A percentile compares a stretch with the other conserved stretches of the same genome.
Conservation (phyloP, 2,113 vertebrate species). For the Corythaixoides concolor region DNA sequence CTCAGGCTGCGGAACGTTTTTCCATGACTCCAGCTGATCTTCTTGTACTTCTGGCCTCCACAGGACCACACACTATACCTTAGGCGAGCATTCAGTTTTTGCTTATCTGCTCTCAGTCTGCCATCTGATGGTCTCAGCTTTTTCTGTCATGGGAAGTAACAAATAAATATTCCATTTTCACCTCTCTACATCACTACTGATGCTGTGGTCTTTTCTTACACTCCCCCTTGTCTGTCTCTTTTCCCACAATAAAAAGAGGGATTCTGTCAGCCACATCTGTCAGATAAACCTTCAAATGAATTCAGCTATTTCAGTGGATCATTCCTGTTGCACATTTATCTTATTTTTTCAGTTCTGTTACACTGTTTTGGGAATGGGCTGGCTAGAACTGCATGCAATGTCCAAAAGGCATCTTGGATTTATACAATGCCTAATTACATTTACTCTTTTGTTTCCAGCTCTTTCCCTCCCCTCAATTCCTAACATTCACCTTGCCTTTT, state of each 20-base stretch:
- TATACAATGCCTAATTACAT: not conserved
- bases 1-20: not conserved
- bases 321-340: not conserved
- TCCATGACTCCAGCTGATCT: not conserved
- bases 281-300: not conserved
- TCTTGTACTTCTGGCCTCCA: not conserved
- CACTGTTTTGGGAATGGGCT: not conserved
- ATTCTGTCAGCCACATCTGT: not conserved
- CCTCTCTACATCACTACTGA: no score
- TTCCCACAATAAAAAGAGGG: not conserved
- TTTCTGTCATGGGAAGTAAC: not conserved
- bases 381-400: not conserved
- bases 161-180: not conserved
- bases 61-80: not conserved
- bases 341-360: not conserved
- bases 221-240: not conserved
- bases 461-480: fast-evolving
- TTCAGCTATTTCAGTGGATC: not conserved
- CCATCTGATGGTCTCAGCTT: not conserved
- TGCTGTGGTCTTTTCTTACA: not conserved
- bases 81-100: not conserved
- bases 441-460: not conserved
- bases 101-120: not conserved
- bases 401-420: not conserved
- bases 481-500: not conserved